phyloP scores from a whole-genome alignment of 2,888 invertebrate species.

The Shargacucullia verbasci region DNA sequence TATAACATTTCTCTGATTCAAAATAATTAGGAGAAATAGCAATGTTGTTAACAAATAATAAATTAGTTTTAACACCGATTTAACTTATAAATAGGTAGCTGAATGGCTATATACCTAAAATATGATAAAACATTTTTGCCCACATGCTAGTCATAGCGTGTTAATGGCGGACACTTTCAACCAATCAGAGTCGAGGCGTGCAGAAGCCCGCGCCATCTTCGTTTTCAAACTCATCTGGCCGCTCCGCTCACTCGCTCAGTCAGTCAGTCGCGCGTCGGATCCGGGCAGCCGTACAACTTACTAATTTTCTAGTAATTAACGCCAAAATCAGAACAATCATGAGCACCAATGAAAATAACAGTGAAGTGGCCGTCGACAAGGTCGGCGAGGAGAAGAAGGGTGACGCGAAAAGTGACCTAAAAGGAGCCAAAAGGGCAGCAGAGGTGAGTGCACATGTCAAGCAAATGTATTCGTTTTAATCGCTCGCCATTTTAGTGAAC shows the following conservation, averaged over 20 bases:
- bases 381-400: slow-evolving; percentile 93
- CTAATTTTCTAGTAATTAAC: slow-evolving; percentile 76
- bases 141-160: slow-evolving; percentile 80
- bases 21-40: slow-evolving; percentile 12
- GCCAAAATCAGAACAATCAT: slow-evolving; percentile 86
- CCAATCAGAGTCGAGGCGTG: slow-evolving; percentile 80
- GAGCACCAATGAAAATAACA: slow-evolving; percentile 93
- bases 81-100: slow-evolving; percentile 13
- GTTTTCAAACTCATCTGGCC: slow-evolving; percentile 92
- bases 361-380: slow-evolving; percentile 95
- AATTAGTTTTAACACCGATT: slow-evolving; percentile 66
- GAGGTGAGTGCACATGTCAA: slow-evolving; percentile 92
- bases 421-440: slow-evolving; percentile 96
- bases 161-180: slow-evolving; percentile 76
- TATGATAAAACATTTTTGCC: slow-evolving; percentile 64
- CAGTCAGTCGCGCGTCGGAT: slow-evolving; percentile 91
- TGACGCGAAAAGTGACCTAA: slow-evolving; percentile 94
- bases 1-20: slow-evolving; percentile 49
- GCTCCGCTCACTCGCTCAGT: slow-evolving; percentile 88
- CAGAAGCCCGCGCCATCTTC: slow-evolving; percentile 93
- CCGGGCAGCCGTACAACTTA: slow-evolving; percentile 87
- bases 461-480: slow-evolving; percentile 83
- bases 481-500: slow-evolving; percentile 88
- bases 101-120: slow-evolving; percentile 47
- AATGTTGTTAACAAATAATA: slow-evolving; percentile 8